Conservation (phyloP, 2,113 vertebrate species). For the Prolemur simus region DNA sequence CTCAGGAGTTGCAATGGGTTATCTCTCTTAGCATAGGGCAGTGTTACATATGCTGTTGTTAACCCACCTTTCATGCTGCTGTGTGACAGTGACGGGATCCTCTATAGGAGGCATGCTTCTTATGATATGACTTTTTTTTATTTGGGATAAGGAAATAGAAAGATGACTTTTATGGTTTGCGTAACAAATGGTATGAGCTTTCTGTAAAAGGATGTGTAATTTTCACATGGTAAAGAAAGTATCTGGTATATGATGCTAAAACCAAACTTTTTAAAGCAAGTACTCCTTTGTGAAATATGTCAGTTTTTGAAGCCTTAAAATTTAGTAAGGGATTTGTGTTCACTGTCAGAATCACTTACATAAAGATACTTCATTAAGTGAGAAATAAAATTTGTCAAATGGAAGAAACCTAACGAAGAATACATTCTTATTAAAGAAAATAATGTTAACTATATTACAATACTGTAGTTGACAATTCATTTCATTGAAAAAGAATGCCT, state of each 20-base stretch:
- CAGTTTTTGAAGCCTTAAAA: not conserved
- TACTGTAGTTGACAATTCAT: not conserved
- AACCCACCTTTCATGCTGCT: too few relatives aligned
- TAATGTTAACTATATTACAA: not conserved
- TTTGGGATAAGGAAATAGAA: not conserved
- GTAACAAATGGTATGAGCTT: not conserved
- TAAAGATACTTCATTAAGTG: not conserved
- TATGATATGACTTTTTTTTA: not conserved
- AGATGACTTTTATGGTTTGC: not conserved
- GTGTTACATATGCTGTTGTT: not conserved
- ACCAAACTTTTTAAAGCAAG: not conserved
- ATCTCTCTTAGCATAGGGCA: not conserved
- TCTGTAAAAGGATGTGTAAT: not conserved
- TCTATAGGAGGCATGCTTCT: not conserved
- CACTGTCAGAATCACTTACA: not conserved
- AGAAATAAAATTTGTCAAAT: not conserved
- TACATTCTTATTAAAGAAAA: not conserved
- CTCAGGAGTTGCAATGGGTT: not conserved
- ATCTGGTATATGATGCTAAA: not conserved
- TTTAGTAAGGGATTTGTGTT: not conserved
- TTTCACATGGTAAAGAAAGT: not conserved
- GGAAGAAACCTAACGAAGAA: not conserved
- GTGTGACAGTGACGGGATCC: fast-evolving
- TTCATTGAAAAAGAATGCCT: not conserved
- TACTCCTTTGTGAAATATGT: not conserved